Evolutionary conservation across 2,888 invertebrate genomes (phyloP).

Genomic region (Epirrhoe tristata): DNA sequence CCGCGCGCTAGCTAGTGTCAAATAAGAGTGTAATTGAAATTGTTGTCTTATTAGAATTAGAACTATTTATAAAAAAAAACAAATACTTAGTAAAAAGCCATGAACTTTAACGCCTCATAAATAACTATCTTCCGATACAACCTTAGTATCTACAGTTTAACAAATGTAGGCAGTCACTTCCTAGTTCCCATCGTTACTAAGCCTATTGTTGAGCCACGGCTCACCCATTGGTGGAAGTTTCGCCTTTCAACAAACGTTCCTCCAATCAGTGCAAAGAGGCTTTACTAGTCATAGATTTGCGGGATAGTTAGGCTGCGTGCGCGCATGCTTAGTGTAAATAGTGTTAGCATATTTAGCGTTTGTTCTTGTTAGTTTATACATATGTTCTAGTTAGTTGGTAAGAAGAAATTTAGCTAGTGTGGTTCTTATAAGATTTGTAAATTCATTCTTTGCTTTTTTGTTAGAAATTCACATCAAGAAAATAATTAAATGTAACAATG

Average conservation of each 20-base stretch:
- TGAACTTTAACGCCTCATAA: no score
- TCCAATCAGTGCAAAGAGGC: constrained; percentile 73
- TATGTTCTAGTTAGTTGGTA: not conserved
- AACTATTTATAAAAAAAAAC: no score
- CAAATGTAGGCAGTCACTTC: constrained; percentile 31
- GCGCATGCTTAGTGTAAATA: constrained; percentile 24
- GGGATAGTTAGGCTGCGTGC: constrained; percentile 39
- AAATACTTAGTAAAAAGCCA: no score
- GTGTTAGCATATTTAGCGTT: not conserved
- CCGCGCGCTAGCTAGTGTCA: no score
- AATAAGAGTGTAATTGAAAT: not conserved
- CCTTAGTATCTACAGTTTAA: constrained; percentile 5
- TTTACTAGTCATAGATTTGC: constrained; percentile 64
- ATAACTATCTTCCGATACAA: no score
- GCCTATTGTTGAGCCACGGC: constrained; percentile 66
- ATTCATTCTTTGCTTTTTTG: no score
- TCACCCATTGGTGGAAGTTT: constrained; percentile 43
- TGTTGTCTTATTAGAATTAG: not conserved
- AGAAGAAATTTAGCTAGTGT: not conserved
- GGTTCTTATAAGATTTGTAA: constrained; percentile 35
- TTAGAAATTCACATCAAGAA: no score
- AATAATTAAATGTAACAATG: no score
- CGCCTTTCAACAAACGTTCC: constrained; percentile 46
- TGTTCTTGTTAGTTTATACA: not conserved
- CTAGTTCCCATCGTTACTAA: constrained; percentile 56